Evolutionary conservation across 2,113 vertebrate species (phyloP).

Genomic region (Taurulus bubalis): DNA sequence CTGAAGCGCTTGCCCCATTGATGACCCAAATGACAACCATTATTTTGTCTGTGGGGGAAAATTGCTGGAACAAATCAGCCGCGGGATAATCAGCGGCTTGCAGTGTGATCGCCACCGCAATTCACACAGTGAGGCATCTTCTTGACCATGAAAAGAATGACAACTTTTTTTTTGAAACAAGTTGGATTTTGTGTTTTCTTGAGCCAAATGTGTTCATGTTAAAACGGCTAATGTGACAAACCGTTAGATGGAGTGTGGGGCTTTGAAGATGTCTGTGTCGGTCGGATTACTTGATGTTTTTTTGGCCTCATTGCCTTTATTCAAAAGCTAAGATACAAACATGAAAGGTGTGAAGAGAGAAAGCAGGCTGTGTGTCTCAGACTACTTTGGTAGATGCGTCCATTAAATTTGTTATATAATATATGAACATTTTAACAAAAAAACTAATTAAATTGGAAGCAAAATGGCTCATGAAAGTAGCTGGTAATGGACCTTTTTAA

Average conservation of each 20-base stretch:
- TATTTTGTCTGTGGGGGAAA: conserved; percentile 46
- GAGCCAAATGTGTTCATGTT: neutral
- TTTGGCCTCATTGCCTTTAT: conserved; percentile 1
- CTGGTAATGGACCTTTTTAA: conserved; percentile 27
- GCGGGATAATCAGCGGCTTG: conserved; percentile 19
- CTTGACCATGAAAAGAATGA: conserved; percentile 5
- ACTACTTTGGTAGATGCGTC: neutral
- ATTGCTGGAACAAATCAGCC: conserved; percentile 47
- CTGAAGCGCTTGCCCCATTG: conserved; percentile 35
- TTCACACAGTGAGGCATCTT: conserved; percentile 3
- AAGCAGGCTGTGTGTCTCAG: neutral
- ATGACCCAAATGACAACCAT: conserved; percentile 41
- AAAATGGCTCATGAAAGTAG: conserved; percentile 32
- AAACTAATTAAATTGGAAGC: conserved; percentile 31
- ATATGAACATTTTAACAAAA: conserved; percentile 7
- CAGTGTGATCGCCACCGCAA: conserved; percentile 22
- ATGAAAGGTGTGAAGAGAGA: neutral
- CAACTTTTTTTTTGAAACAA: neutral
- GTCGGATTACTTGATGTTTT: neutral
- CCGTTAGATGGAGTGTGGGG: neutral
- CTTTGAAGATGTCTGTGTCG: neutral
- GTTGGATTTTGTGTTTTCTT: neutral
- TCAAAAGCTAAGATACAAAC: neutral
- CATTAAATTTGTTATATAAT: conserved; percentile 22
- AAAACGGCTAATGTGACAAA: neutral